Evolutionary conservation across 1,140 invertebrate species (phyloP).

Genomic region (Littorina saxatilis): DNA sequence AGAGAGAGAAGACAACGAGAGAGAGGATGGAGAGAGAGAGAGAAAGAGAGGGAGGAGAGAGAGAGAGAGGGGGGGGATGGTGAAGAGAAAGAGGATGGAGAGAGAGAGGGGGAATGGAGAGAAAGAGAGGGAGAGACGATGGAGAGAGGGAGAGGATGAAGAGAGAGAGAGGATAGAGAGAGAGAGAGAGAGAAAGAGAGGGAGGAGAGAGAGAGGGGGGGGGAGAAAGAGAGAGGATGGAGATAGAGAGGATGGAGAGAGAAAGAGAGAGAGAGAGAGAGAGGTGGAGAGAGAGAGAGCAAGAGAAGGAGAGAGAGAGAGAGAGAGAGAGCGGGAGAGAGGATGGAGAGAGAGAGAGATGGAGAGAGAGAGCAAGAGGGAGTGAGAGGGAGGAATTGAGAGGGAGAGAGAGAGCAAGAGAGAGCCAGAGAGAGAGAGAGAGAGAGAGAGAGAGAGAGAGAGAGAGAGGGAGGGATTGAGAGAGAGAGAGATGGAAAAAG

Average conservation of each 20-base stretch:
- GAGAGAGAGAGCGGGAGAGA: slow-evolving; percentile 28
- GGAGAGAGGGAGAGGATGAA: neutral
- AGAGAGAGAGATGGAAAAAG: no score
- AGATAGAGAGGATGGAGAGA: no score
- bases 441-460: neutral
- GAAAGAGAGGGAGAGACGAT: neutral
- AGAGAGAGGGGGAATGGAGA: neutral
- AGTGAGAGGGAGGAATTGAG: no score
- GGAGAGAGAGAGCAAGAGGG: slow-evolving; percentile 33
- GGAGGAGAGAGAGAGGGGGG: neutral
- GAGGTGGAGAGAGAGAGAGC: no score
- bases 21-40: neutral
- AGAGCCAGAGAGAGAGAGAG: no score
- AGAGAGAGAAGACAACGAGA: neutral
- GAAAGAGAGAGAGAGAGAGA: no score
- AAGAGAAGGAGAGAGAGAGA: slow-evolving; percentile 10
- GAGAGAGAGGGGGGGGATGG: neutral
- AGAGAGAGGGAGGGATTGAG: no score
- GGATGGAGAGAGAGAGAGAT: slow-evolving; percentile 23
- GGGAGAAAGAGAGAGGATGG: no score
- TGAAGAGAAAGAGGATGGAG: neutral
- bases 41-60: neutral
- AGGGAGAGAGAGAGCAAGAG: no score
- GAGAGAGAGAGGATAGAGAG: neutral
- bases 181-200: neutral